Evolutionary conservation across 1,140 invertebrate genomes (phyloP), one percentile per base, ranked within the genome.

Genomic region (Zaprionus taronus): DNA sequence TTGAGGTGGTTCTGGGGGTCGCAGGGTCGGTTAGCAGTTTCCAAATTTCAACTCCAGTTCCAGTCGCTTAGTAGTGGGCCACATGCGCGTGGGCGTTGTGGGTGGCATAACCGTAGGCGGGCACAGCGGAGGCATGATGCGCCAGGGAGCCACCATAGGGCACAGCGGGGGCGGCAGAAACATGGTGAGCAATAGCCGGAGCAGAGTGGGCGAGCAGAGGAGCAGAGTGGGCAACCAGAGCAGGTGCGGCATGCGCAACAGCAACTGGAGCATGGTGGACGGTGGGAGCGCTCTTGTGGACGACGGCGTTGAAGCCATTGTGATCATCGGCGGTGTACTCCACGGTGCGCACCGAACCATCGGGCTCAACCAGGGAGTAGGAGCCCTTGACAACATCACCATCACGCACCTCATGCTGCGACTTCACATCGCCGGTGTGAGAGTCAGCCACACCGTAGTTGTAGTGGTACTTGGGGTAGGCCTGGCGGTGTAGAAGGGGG

Each of bases 271-370:
- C 83, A 51, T 84, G 86, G 62, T 92, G 91, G 9, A 92, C 63
- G 26, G 86, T 91, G 63, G 92, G 92, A 17, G 90, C 93, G 20
- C 90, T 93, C 91, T 94, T 93, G 85, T 93, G 93, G 4, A 93
- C 93, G 2, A 93, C 92, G 12, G 93, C 93, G 61, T 93, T 93
- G 91, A 93, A 93, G 3, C 96, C 96, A 75, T 94, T 95, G 81
- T 95, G 94, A 71, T 96, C 95, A 87, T 96, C 96, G 14, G 96
- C 96, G 2, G 95, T 95, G 91, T 96, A 96, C 80, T 95, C 94
- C 51, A 96, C 96, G 61, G 92, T 94, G 49, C 94, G 93, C 71
- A 94, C 93, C 5, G 93, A 93, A 64, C 95, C 94, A 66, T 95
- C 95, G n/a, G 94, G 94, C 76, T 95, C 94, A 3, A 94, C 93